phyloP scores from a whole-genome alignment of 2,888 invertebrate species.

The Drosophila diplacantha region DNA sequence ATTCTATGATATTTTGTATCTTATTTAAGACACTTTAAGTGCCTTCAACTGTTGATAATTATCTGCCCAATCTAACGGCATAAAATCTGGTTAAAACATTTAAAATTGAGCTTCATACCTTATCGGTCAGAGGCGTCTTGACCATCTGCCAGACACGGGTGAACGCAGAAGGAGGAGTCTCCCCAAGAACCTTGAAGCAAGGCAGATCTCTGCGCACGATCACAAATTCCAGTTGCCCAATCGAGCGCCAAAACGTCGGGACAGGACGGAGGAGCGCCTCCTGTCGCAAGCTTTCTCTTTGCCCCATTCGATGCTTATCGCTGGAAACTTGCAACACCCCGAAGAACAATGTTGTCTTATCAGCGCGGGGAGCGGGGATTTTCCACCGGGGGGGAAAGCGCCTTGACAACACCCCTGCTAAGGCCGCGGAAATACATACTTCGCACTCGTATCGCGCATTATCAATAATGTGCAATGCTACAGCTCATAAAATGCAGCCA shows the following conservation, averaged over 20 bases:
- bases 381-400: slow-evolving; percentile 8
- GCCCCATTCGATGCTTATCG: slow-evolving; percentile 56
- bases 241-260: slow-evolving; percentile 42
- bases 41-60: slow-evolving; percentile 5
- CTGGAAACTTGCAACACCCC: slow-evolving; percentile 57
- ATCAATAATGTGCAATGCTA: slow-evolving; percentile 69
- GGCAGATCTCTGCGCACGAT: slow-evolving; percentile 41
- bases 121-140: slow-evolving; percentile 35
- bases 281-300: slow-evolving; percentile 57
- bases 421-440: slow-evolving; percentile 8
- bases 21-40: background rate
- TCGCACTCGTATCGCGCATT: slow-evolving; percentile 58
- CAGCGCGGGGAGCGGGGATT: slow-evolving; percentile 22
- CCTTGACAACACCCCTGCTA: slow-evolving; percentile 66
- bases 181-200: slow-evolving; percentile 27
- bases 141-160: slow-evolving; percentile 18
- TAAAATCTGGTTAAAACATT: slow-evolving; percentile 15
- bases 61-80: slow-evolving; percentile 28
- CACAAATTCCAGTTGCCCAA: slow-evolving; percentile 58
- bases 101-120: slow-evolving; percentile 29
- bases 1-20: too few relatives aligned
- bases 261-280: slow-evolving; percentile 26
- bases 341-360: slow-evolving; percentile 60
- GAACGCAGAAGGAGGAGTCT: background rate
- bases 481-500: slow-evolving; percentile 63